Evolutionary conservation across 2,113 vertebrate genomes (phyloP).

Genomic region (Petrocephalus microphthalmus): DNA sequence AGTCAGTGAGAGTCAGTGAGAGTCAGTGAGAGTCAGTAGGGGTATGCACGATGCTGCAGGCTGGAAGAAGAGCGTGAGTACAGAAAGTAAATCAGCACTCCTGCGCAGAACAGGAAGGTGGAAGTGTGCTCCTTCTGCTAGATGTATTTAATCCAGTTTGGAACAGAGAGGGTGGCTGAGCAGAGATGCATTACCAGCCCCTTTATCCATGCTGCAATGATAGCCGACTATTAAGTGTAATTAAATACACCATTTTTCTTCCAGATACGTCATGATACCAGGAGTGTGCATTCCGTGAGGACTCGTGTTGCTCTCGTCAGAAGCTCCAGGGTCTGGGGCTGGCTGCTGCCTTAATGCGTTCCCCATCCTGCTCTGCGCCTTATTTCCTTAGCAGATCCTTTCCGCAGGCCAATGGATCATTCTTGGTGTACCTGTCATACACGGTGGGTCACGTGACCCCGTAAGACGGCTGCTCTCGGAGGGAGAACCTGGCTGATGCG

Average conservation of each 20-base stretch:
- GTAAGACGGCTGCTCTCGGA: background rate
- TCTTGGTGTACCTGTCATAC: background rate
- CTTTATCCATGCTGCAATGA: background rate
- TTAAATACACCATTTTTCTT: background rate
- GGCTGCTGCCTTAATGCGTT: background rate
- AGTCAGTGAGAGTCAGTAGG: background rate
- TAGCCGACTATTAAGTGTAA: slow-evolving; percentile 6
- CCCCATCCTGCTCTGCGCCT: background rate
- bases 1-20: background rate
- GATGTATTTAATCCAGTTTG: background rate
- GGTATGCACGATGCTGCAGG: background rate
- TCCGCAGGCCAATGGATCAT: background rate
- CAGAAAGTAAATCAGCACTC: background rate
- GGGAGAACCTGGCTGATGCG: background rate
- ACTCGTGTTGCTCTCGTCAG: background rate
- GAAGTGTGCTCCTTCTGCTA: background rate
- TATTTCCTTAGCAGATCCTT: background rate
- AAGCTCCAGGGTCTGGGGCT: background rate
- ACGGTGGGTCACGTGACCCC: background rate
- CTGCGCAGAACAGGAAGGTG: background rate
- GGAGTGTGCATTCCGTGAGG: background rate
- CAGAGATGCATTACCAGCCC: background rate
- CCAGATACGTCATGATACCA: background rate
- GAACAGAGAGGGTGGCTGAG: background rate
- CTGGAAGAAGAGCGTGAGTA: background rate